A percentile compares a stretch with the other conserved stretches of the same genome.
These are phyloP conservation scores for Gonioctena quinquepunctata DNA, from an alignment of 1,140 invertebrate genomes.

Conservation along the genomic window DNA sequence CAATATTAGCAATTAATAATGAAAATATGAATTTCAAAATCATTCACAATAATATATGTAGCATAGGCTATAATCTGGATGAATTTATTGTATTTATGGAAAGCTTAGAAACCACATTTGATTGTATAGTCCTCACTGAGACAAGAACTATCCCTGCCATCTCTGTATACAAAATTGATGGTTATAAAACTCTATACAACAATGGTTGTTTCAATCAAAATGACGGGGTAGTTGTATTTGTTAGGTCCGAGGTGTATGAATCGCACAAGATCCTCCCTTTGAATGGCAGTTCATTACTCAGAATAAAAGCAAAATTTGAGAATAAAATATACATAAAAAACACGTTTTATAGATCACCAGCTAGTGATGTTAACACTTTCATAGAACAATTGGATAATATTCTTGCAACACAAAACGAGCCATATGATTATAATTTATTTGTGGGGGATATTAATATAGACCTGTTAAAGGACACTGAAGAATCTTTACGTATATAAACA, in stretches of 20 bases:
- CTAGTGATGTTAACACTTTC: not conserved
- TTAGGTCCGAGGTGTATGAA: not conserved
- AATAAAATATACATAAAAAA: not conserved
- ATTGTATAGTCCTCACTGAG: conserved; percentile 1
- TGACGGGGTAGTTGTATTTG: not conserved
- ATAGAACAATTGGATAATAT: not conserved
- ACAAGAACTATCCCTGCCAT: not conserved
- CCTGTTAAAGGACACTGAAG: not conserved
- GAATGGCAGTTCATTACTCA: not conserved
- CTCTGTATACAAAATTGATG: not conserved
- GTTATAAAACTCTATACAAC: not conserved
- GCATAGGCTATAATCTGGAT: not conserved
- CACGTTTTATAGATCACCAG: not conserved
- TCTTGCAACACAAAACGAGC: not conserved
- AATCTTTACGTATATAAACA: not conserved
- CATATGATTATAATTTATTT: not conserved
- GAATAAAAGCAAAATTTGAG: not conserved
- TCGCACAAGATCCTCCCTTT: not conserved
- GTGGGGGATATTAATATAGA: conserved; percentile 1
- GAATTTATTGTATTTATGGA: not conserved
- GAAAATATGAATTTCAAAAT: not conserved
- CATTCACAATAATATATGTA: not conserved
- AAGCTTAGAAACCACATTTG: not conserved
- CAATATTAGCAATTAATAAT: not conserved
- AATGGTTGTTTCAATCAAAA: not conserved